Evolutionary conservation across 1,140 invertebrate species (phyloP).

Genomic region (Sitodiplosis mosellana): DNA sequence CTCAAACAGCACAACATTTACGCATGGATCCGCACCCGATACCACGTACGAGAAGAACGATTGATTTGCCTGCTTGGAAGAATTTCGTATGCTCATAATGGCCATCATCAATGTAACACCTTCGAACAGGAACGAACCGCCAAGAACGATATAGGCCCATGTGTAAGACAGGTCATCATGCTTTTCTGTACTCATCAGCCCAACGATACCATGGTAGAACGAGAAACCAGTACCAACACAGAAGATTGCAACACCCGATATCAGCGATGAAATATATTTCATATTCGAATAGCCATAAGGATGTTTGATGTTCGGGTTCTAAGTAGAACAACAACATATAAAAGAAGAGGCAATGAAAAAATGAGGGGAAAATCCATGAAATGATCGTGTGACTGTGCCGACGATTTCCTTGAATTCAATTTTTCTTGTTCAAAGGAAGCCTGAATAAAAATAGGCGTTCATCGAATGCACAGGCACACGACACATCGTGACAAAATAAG

Average conservation of each 20-base stretch:
- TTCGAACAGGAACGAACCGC: slow-evolving; percentile 58
- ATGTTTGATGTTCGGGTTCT: slow-evolving; percentile 49
- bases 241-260: slow-evolving; percentile 80
- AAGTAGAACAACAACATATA: slow-evolving; percentile 14
- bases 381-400: too few species aligned
- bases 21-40: slow-evolving; percentile 53
- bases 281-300: slow-evolving; percentile 73
- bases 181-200: slow-evolving; percentile 42
- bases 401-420: too few species aligned
- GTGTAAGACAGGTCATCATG: slow-evolving; percentile 37
- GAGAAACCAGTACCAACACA: slow-evolving; percentile 73
- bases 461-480: too few species aligned
- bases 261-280: slow-evolving; percentile 72
- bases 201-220: slow-evolving; percentile 67
- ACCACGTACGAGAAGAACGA: slow-evolving; percentile 43
- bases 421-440: too few species aligned
- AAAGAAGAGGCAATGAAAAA: too few species aligned
- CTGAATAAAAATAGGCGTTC: too few species aligned
- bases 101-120: slow-evolving; percentile 61
- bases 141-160: slow-evolving; percentile 42
- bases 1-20: slow-evolving; percentile 75
- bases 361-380: too few species aligned
- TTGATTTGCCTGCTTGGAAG: slow-evolving; percentile 43
- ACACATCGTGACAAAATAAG: too few species aligned
- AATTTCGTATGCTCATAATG: slow-evolving; percentile 48